These are phyloP conservation scores for Babylonia areolata DNA, from an alignment of 1,140 invertebrate genomes.

Conservation along the genomic window DNA sequence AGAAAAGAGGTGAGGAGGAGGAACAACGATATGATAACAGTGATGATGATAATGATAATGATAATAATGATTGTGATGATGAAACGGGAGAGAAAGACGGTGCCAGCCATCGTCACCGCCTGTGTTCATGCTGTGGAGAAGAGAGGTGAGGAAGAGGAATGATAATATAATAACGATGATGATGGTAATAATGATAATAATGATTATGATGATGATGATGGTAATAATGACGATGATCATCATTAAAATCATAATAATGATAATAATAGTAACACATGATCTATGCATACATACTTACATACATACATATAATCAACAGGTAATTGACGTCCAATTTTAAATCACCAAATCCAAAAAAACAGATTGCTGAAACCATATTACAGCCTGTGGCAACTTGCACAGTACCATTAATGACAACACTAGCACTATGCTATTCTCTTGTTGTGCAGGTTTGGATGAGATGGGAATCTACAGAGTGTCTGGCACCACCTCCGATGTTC, in stretches of 20 bases:
- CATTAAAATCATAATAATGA: too few relatives aligned
- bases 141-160: constrained; percentile 53
- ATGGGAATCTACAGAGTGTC: constrained; percentile 75
- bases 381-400: too few relatives aligned
- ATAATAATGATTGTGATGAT: background rate
- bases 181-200: background rate
- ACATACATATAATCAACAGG: constrained; percentile 45
- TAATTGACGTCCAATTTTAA: too few relatives aligned
- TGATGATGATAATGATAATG: background rate
- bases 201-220: background rate
- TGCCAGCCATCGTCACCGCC: constrained; percentile 63
- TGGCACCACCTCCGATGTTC: constrained; percentile 73
- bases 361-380: too few relatives aligned
- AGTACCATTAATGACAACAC: too few relatives aligned
- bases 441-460: constrained; percentile 71
- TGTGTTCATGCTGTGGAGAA: constrained; percentile 65
- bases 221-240: constrained; percentile 63
- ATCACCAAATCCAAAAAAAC: constrained; percentile 63
- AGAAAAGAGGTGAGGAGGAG: constrained; percentile 59
- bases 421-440: too few relatives aligned
- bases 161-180: background rate
- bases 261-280: too few relatives aligned
- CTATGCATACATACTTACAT: too few relatives aligned
- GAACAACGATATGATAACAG: too few relatives aligned
- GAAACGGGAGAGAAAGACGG: constrained; percentile 61